A percentile compares a stretch with the other conserved stretches of the same genome.
Conservation (phyloP, 1,140 invertebrate species). For the Berghia stephanieae region DNA sequence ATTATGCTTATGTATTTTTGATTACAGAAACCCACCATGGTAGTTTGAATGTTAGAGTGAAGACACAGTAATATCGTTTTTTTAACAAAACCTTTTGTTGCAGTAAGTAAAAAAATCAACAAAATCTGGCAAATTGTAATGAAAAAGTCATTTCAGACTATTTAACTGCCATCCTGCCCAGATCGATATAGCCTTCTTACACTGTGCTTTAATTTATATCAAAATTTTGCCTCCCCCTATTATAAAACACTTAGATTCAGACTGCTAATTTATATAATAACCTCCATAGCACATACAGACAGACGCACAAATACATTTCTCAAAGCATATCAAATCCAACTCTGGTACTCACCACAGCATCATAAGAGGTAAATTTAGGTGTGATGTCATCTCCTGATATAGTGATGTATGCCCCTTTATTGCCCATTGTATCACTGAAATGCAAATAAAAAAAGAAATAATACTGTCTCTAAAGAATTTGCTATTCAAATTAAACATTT, state of each 20-base stretch:
- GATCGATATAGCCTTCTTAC: not conserved
- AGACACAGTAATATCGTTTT: too few relatives aligned
- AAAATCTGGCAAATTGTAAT: too few relatives aligned
- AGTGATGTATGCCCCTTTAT: constrained; percentile 96
- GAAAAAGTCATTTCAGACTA: too few relatives aligned
- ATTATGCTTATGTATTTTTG: too few relatives aligned
- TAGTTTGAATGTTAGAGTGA: too few relatives aligned
- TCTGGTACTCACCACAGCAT: constrained; percentile 88
- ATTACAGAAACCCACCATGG: too few relatives aligned
- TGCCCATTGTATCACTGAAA: constrained; percentile 97
- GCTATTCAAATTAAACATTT: too few relatives aligned
- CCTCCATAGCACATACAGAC: not conserved
- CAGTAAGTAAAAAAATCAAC: too few relatives aligned
- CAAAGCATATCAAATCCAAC: too few relatives aligned
- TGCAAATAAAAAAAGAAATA: constrained; percentile 48
- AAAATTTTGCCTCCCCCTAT: not conserved
- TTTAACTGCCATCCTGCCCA: not conserved
- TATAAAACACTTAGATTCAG: not conserved
- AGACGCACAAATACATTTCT: too few relatives aligned
- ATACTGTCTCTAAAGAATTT: too few relatives aligned
- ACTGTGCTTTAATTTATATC: not conserved
- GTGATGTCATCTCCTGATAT: constrained; percentile 85
- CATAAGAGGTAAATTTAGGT: constrained; percentile 90
- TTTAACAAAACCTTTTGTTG: too few relatives aligned
- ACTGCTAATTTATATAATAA: not conserved